phyloP scores from a whole-genome alignment of 2,888 invertebrate species.

The Drosophila prolongata region DNA sequence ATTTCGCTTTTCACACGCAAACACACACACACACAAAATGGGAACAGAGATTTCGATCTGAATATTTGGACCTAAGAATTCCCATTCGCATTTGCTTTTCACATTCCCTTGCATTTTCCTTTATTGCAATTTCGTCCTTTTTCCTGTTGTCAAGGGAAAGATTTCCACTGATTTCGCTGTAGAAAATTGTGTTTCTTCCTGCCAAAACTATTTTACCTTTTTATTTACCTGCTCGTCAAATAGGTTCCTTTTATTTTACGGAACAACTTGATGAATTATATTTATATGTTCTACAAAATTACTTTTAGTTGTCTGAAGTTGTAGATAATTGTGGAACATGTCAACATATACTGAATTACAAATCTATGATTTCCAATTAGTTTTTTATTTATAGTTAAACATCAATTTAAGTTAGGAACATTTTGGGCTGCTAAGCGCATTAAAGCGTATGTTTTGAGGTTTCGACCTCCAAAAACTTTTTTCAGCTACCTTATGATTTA shows the following conservation, averaged over 20 bases:
- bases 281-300: not conserved
- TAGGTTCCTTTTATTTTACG: not conserved
- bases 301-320: not conserved
- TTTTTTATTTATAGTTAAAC: no score
- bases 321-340: no score
- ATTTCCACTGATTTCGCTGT: constrained; percentile 1
- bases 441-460: no score
- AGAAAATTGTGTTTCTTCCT: constrained; percentile 1
- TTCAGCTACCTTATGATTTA: no score
- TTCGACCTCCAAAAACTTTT: no score
- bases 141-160: constrained; percentile 5
- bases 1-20: constrained; percentile 50
- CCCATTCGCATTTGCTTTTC: constrained; percentile 19
- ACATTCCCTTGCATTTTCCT: constrained; percentile 14
- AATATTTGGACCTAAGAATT: constrained; percentile 21
- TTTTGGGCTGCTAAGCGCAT: no score
- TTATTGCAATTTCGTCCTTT: constrained; percentile 4
- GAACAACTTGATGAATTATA: not conserved
- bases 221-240: constrained; percentile 1
- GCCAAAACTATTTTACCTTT: not conserved
- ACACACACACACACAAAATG: not conserved
- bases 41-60: constrained; percentile 15
- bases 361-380: no score
- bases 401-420: no score
- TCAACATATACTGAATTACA: no score